Evolutionary conservation across 2,797 vertebrate genomes (phyloP), one percentile per base, ranked within the genome.

Genomic region (Lateolabrax maculatus): DNA sequence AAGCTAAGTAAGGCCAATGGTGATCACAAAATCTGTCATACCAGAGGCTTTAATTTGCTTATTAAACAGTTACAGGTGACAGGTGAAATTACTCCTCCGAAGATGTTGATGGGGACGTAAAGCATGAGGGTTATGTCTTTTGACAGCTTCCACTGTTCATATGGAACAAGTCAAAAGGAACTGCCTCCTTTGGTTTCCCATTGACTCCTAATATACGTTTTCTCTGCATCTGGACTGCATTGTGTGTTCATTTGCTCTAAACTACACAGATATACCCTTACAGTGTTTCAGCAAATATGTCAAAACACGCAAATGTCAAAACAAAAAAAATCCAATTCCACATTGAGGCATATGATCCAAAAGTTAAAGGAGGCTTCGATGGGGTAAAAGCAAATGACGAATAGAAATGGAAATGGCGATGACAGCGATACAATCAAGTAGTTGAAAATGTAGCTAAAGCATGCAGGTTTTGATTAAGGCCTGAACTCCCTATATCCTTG

Each of bases 41-140:
- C 65, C 52, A 79, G 83, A 91, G 64, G 83, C 27, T 78, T 87
- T 87, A 80, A 91, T 87, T 23, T 4, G 71, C 67, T 79, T 77
- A 90, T 89, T 77, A 82, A 76, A 70, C 76, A 44, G 46, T 82
- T 80, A 85, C 16, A 39, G 34, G 78, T 71, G 87, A 86, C 71
- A 86, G 78, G 74, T 67, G 71, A 83, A 87, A 85, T 75, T 71
- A 76, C 69, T 75, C 49, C 46, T 71, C 39, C 51, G 72, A 71
- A n/a, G 15, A 71, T n/a, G 27, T 67, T 23, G 31, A 15, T 3
- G 27, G 12, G 19, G 31, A 57, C 1, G 4, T 46, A n/a, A 46
- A 78, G 44, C 15, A 10, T 12, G 4, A 55, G 9, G 6, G 5
- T 19, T 49, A 43, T 19, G 2, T 48, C 51, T 62, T 31, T 72